A percentile compares a stretch with the other conserved stretches of the same genome.
Conservation (phyloP, 2,113 vertebrate species). For the Lampris megalopsis region DNA sequence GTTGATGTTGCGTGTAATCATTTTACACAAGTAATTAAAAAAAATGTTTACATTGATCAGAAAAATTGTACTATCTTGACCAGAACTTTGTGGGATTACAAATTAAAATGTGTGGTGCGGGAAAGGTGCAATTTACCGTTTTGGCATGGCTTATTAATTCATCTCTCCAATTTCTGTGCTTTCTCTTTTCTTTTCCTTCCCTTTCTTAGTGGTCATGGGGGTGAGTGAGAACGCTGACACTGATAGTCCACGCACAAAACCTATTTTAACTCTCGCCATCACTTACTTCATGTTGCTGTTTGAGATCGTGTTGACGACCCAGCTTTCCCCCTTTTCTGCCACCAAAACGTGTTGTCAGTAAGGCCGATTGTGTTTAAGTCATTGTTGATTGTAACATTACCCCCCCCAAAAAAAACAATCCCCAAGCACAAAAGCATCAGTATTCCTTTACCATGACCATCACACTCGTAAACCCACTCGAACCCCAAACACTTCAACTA, state of each 20-base stretch:
- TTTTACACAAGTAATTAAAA: no score
- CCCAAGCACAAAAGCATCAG: conserved; percentile 12
- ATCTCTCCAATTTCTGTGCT: conserved; percentile 19
- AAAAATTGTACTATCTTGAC: no score
- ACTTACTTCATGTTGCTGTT: conserved; percentile 40
- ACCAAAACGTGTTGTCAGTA: conserved; percentile 44
- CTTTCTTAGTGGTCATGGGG: conserved; percentile 76
- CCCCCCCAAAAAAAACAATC: background rate
- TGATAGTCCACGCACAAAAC: conserved; percentile 72
- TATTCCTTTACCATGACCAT: no score
- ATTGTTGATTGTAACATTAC: conserved; percentile 33
- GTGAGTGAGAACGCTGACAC: conserved; percentile 68
- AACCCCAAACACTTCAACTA: conserved; percentile 7
- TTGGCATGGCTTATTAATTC: conserved; percentile 26
- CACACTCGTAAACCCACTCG: background rate
- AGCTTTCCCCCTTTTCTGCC: background rate
- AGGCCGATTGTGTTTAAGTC: conserved; percentile 59
- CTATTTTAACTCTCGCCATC: conserved; percentile 26
- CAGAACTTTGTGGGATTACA: no score
- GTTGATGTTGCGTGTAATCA: no score
- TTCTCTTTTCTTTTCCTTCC: conserved; percentile 28
- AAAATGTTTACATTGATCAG: no score
- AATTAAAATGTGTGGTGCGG: background rate
- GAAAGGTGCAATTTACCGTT: conserved; percentile 3
- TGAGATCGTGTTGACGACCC: conserved; percentile 27